A percentile compares a stretch with the other conserved stretches of the same genome.
Conservation (phyloP, 2,113 vertebrate species). For the Oxyruncus cristatus region DNA sequence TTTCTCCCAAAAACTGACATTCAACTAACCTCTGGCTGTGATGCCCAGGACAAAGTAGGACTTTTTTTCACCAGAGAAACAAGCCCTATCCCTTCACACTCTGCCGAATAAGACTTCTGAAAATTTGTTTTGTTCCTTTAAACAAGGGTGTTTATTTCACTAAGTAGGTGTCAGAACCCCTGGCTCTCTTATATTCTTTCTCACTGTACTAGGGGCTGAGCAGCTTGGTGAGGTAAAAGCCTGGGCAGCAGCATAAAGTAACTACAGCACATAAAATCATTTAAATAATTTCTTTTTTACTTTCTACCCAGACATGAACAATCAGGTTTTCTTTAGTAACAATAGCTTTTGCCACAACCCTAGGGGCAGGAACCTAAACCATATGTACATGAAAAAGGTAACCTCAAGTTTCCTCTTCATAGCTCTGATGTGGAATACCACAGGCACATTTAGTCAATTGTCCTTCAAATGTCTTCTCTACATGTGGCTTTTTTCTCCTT, state of each 20-base stretch:
- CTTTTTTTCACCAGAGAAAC: not conserved
- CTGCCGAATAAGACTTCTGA: not conserved
- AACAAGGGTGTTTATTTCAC: not conserved
- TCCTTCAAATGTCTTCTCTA: conserved; percentile 51
- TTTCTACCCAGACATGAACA: not conserved
- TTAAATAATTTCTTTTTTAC: not conserved
- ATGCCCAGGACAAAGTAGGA: not conserved
- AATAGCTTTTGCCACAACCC: conserved; percentile 21
- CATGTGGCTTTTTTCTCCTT: conserved; percentile 27
- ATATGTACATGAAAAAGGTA: conserved; percentile 16
- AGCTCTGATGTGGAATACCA: conserved; percentile 49
- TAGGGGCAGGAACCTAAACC: conserved; percentile 20
- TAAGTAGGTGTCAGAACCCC: not conserved
- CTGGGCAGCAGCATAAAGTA: not conserved
- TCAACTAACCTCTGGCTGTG: not conserved
- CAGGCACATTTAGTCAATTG: conserved; percentile 46
- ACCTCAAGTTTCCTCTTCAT: conserved; percentile 36
- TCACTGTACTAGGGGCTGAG: not conserved
- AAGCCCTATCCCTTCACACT: not conserved
- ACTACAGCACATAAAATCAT: not conserved
- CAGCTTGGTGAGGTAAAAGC: not conserved
- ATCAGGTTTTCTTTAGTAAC: not conserved
- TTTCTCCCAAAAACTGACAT: not conserved
- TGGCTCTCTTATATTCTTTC: not conserved
- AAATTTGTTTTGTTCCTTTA: not conserved